Evolutionary conservation across 2,888 invertebrate species (phyloP).

Genomic region (Dilophus febrilis): DNA sequence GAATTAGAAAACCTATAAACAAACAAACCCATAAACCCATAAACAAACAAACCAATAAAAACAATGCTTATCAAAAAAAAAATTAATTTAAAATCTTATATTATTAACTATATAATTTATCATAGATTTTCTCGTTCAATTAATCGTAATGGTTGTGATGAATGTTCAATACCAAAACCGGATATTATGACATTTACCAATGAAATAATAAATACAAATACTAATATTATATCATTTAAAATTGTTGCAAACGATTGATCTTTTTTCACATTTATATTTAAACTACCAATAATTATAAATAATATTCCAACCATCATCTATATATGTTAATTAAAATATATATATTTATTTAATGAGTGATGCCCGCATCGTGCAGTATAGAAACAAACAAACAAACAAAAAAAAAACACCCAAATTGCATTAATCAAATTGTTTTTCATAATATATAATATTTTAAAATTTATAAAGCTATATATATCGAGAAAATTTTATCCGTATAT

Average conservation of each 20-base stretch:
- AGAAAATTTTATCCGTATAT: too few relatives aligned
- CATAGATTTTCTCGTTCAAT: neutral
- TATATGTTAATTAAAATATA: too few relatives aligned
- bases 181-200: constrained; percentile 67
- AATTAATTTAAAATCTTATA: neutral
- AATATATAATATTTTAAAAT: too few relatives aligned
- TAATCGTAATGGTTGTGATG: constrained; percentile 38
- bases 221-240: constrained; percentile 63
- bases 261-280: constrained; percentile 59
- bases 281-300: constrained; percentile 65
- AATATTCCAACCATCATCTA: constrained; percentile 69
- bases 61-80: too few relatives aligned
- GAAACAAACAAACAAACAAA: neutral
- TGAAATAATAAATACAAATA: constrained; percentile 66
- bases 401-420: neutral
- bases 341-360: too few relatives aligned
- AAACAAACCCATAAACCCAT: too few relatives aligned
- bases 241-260: constrained; percentile 61
- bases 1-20: too few relatives aligned
- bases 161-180: constrained; percentile 68
- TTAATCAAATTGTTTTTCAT: neutral
- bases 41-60: too few relatives aligned
- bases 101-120: neutral
- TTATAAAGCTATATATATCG: too few relatives aligned
- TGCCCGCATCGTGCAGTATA: too few relatives aligned